Conservation (phyloP, 2,113 vertebrate genomes). For the Scartelaos histophorus region DNA sequence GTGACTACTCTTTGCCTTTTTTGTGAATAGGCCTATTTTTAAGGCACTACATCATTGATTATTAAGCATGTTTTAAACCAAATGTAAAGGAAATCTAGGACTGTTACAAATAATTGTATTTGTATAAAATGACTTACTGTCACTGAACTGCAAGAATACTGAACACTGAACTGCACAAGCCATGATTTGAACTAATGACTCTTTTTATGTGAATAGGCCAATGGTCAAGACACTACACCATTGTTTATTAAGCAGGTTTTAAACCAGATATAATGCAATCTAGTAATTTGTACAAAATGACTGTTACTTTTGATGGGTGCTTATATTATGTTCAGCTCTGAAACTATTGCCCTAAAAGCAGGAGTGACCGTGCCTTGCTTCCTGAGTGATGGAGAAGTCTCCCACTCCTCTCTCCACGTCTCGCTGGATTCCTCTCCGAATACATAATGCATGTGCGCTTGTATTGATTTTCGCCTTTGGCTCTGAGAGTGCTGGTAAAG, state of each 20-base stretch:
- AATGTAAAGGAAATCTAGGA: too few species aligned
- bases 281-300: not conserved
- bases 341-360: slow-evolving; percentile 12
- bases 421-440: slow-evolving; percentile 26
- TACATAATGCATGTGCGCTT: slow-evolving; percentile 6
- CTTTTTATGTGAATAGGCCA: not conserved
- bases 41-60: not conserved
- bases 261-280: not conserved
- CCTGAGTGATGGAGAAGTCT: slow-evolving; percentile 46
- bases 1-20: not conserved
- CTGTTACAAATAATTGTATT: too few species aligned
- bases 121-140: too few species aligned
- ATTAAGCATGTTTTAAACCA: not conserved
- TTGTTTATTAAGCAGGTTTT: not conserved
- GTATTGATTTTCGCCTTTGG: slow-evolving; percentile 44
- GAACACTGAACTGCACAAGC: too few species aligned
- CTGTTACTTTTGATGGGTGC: slow-evolving; percentile 15
- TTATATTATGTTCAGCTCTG: slow-evolving; percentile 33
- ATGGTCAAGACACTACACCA: not conserved
- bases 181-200: not conserved
- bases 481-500: slow-evolving; percentile 13
- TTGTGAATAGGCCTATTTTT: not conserved
- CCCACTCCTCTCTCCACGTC: slow-evolving; percentile 17
- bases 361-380: slow-evolving; percentile 13
- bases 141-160: not conserved